phyloP scores from a whole-genome alignment of 2,888 invertebrate species.

The Netelia inedita region DNA sequence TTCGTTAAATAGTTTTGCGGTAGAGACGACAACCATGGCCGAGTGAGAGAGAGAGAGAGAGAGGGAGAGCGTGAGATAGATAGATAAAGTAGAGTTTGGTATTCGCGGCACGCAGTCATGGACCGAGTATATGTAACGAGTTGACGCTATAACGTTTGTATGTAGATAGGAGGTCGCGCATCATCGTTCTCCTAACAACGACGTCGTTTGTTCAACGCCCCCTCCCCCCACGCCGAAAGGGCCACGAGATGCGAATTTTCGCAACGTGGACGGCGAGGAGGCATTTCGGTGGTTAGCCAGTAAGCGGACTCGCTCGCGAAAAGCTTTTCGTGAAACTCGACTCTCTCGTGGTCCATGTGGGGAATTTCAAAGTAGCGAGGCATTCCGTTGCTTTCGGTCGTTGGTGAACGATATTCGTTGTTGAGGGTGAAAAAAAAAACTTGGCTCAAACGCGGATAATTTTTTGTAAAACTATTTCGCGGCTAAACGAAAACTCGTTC shows the following conservation, averaged over 20 bases:
- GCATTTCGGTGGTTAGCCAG: slow-evolving; percentile 45
- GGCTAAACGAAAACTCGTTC: no score
- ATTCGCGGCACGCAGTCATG: slow-evolving; percentile 65
- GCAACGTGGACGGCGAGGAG: slow-evolving; percentile 10
- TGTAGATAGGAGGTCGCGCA: slow-evolving; percentile 40
- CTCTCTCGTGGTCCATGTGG: background rate
- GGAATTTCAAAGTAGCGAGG: slow-evolving; percentile 21
- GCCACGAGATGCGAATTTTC: slow-evolving; percentile 36
- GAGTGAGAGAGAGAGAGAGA: background rate
- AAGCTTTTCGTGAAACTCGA: slow-evolving; percentile 35
- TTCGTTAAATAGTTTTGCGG: slow-evolving; percentile 68
- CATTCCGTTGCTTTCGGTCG: background rate
- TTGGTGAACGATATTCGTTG: background rate
- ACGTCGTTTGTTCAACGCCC: slow-evolving; percentile 18
- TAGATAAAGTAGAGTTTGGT: slow-evolving; percentile 41
- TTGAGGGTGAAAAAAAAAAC: background rate
- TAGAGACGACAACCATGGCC: slow-evolving; percentile 3
- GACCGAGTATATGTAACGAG: slow-evolving; percentile 4
- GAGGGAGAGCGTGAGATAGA: slow-evolving; percentile 10
- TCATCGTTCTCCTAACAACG: slow-evolving; percentile 47
- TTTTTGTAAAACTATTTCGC: background rate
- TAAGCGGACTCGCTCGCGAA: slow-evolving; percentile 7
- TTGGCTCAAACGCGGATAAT: background rate
- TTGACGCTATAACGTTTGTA: slow-evolving; percentile 16
- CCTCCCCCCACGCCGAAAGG: background rate